Evolutionary conservation across 1,140 invertebrate species (phyloP).

Genomic region (Nasonia longicornis): DNA sequence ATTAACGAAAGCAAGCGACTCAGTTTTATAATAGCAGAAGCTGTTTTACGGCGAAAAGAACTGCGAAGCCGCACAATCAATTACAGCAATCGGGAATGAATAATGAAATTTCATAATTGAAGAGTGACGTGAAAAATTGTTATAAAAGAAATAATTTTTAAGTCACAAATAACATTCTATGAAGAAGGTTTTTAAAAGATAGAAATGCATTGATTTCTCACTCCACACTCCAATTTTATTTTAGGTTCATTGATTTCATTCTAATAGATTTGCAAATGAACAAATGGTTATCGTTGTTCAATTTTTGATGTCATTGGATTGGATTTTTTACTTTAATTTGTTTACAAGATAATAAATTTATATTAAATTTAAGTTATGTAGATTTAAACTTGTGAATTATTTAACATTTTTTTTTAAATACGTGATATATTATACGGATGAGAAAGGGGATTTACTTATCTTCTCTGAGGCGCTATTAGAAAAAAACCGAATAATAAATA

Average conservation of each 20-base stretch:
- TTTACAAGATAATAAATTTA: not conserved
- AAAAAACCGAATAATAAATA: slow-evolving; percentile 31
- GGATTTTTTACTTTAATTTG: not conserved
- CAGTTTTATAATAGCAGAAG: slow-evolving; percentile 22
- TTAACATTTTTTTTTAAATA: slow-evolving; percentile 5
- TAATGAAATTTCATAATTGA: slow-evolving; percentile 31
- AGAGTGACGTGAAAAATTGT: not conserved
- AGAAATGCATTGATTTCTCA: not conserved
- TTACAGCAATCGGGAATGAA: slow-evolving; percentile 21
- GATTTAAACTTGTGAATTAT: slow-evolving; percentile 1
- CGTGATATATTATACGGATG: slow-evolving; percentile 17
- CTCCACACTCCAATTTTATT: slow-evolving; percentile 1
- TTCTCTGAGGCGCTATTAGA: slow-evolving; percentile 23
- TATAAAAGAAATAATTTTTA: no score
- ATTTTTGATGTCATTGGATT: not conserved
- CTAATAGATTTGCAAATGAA: slow-evolving; percentile 6
- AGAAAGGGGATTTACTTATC: slow-evolving; percentile 20
- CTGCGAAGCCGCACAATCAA: slow-evolving; percentile 36
- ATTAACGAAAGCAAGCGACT: slow-evolving; percentile 39
- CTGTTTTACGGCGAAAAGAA: slow-evolving; percentile 19
- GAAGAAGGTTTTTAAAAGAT: not conserved
- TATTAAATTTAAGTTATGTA: not conserved
- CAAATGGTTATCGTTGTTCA: not conserved
- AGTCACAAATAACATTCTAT: not conserved
- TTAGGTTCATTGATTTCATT: not conserved